These are phyloP conservation scores for Aspidoscelis tigris DNA, from an alignment of 2,113 vertebrate species.

Conservation along the genomic window DNA sequence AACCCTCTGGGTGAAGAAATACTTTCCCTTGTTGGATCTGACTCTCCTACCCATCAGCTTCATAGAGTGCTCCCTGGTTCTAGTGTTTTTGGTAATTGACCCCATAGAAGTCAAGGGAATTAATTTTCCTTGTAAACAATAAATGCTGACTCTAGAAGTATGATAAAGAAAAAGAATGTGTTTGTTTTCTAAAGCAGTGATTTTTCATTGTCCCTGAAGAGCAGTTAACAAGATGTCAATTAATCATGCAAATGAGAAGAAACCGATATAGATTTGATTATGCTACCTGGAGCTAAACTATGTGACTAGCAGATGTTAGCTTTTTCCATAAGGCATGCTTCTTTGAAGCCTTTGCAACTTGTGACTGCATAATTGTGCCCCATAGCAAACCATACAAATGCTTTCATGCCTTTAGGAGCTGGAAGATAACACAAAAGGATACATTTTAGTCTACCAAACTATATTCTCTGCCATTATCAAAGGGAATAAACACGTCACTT, in stretches of 20 bases:
- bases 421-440: not conserved
- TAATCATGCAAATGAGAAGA: conserved; percentile 63
- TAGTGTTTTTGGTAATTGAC: not conserved
- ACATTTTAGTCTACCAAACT: not conserved
- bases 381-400: not conserved
- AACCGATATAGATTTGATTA: conserved; percentile 45
- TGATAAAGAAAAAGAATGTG: conserved; percentile 28
- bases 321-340: conserved; percentile 15
- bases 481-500: not conserved
- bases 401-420: not conserved
- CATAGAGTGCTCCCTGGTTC: too few species aligned
- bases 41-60: too few species aligned
- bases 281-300: conserved; percentile 49
- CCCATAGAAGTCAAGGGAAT: not conserved
- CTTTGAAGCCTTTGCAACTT: conserved; percentile 18
- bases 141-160: not conserved
- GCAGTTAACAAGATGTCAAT: conserved; percentile 62
- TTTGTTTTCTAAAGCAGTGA: conserved; percentile 41
- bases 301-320: conserved; percentile 6
- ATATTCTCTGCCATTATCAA: not conserved
- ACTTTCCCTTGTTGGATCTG: too few species aligned
- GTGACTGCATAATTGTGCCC: not conserved
- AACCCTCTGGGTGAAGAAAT: too few species aligned
- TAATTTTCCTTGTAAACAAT: accelerated
- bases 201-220: conserved; percentile 52